Base-by-base conservation (phyloP, 2,888 invertebrate genomes). In the Mechanitis messenoides region DNA sequence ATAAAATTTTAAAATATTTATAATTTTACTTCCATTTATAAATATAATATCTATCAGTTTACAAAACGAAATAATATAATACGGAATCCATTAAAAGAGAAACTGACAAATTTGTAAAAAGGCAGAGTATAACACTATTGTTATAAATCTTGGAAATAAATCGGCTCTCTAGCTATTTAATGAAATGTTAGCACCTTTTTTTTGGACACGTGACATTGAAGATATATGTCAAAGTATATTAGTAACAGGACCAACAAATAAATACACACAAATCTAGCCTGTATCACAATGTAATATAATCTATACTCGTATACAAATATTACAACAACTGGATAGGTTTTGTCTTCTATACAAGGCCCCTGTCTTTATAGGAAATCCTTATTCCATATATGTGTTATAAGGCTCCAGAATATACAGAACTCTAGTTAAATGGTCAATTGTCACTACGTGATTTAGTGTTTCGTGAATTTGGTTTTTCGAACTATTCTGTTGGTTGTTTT, bases 81-180 rank as follows among this genome's bases (percentile, higher is more conserved):
- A 6, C 38, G 7, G 38, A 38, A 38, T 6, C 1, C 0, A 38
- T 38, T 38, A 7, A 38, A 38, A 6, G 5, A 1, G 38, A 38
- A 2, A 4, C 38, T 38, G 7, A 1, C 2, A 35, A 38, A 38
- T 6, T 38, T 38, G n/a, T 28, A n/a, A 47, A 47, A 47, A 6
- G 4, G 28, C 20, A 28, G 20, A 20, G 20, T 20, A 20, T 20
- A 20, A 20, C 20, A 20, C 20, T 20, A 20, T 20, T 28, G 20
- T 28, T 7, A 47, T 47, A 47, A 47, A 47, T 47, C 47, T 28
- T 47, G n/a, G 47, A 28, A 6, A 47, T 47, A 47, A 47, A 47
- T 47, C 4, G 47, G 12, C 20, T 12, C 28, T 47, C 47, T 28
- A n/a, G 12, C 20, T 38, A 47, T 47, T n/a, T 28, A 28, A 47